Percentiles rank a stretch among this genome's conserved stretches.
These are phyloP conservation scores for Hirundo rustica DNA, from an alignment of 2,797 vertebrate genomes.

Conservation along the genomic window DNA sequence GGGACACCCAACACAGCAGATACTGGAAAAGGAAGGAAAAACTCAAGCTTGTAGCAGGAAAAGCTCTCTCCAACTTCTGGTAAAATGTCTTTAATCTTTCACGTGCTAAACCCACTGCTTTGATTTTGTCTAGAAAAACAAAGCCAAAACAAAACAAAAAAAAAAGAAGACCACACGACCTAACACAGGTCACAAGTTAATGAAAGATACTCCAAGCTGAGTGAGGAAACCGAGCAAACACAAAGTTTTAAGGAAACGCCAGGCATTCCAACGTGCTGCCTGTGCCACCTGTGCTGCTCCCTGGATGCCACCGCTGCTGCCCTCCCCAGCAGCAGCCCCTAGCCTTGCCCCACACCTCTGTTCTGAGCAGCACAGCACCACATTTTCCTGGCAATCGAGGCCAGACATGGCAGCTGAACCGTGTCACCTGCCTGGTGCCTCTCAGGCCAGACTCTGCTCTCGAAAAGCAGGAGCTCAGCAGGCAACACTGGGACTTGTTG, in stretches of 20 bases:
- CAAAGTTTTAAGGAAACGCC: background rate
- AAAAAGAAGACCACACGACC: background rate
- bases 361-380: background rate
- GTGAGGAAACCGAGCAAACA: background rate
- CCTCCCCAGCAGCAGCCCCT: too few species aligned
- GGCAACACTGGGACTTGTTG: background rate
- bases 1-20: background rate
- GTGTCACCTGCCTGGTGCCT: background rate
- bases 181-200: too few species aligned
- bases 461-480: background rate
- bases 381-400: background rate
- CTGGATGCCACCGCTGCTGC: background rate
- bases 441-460: background rate
- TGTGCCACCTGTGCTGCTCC: background rate
- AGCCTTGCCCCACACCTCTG: background rate
- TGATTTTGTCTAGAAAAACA: background rate
- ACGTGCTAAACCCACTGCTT: background rate
- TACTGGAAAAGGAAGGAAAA: background rate
- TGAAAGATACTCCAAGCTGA: background rate
- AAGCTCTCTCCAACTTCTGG: background rate
- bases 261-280: background rate
- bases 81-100: background rate
- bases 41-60: background rate
- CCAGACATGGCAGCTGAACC: background rate
- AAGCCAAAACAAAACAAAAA: background rate